These are phyloP conservation scores for Pseudochirops corinnae DNA, from an alignment of 2,797 vertebrate species.

Conservation along the genomic window DNA sequence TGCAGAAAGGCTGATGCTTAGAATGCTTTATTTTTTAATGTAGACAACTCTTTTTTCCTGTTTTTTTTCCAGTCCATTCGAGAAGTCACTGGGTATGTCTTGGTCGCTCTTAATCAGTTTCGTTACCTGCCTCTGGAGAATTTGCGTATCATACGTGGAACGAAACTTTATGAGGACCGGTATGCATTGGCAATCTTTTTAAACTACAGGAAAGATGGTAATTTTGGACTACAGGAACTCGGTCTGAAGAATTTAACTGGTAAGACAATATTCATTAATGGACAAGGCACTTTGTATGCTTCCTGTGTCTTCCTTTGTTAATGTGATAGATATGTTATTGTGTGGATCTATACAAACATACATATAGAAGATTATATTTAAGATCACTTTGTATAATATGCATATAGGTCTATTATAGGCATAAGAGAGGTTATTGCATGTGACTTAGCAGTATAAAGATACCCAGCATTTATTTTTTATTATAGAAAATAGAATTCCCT, in stretches of 20 bases:
- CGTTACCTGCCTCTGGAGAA: constrained; percentile 98
- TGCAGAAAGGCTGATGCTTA: background rate
- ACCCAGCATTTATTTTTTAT: constrained; percentile 3
- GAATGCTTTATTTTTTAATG: constrained; percentile 37
- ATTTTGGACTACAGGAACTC: constrained; percentile 94
- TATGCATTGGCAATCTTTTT: constrained; percentile 97
- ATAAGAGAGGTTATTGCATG: background rate
- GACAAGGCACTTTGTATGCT: background rate
- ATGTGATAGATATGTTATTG: background rate
- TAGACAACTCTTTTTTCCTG: background rate
- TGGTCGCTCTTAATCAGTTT: constrained; percentile 98
- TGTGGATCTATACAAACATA: background rate
- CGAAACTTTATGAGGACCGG: constrained; percentile 95
- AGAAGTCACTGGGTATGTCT: constrained; percentile 97
- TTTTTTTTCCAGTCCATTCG: constrained; percentile 93
- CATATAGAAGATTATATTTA: background rate
- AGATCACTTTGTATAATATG: background rate
- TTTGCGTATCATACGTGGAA: constrained; percentile 96
- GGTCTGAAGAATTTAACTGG: constrained; percentile 96
- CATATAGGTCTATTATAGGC: background rate
- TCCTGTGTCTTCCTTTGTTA: background rate
- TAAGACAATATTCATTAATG: constrained; percentile 73
- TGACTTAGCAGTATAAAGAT: background rate
- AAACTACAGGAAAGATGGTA: constrained; percentile 97
- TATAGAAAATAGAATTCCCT: constrained; percentile 16